Evolutionary conservation across 2,888 invertebrate genomes (phyloP).

Genomic region (Sesamia inferens): DNA sequence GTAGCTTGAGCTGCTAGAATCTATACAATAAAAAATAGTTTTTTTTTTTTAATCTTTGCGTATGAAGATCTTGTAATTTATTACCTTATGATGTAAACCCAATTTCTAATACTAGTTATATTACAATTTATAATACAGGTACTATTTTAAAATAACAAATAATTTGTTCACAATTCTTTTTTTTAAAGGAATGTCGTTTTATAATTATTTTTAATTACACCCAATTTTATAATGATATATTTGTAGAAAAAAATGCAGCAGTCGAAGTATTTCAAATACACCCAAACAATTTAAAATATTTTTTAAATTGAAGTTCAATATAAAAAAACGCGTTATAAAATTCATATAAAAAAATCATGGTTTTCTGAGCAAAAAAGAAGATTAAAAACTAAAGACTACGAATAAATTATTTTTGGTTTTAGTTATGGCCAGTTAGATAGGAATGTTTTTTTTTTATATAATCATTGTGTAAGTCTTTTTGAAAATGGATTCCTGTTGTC

Average conservation of each 20-base stretch:
- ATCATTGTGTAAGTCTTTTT: not conserved
- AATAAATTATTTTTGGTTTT: constrained; percentile 34
- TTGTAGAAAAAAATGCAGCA: not conserved
- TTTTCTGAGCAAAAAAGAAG: constrained; percentile 29
- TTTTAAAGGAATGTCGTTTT: not conserved
- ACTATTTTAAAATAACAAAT: constrained; percentile 16
- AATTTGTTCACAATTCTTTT: not conserved
- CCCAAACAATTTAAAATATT: constrained; percentile 3
- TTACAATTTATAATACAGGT: constrained; percentile 19
- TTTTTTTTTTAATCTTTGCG: too few relatives aligned
- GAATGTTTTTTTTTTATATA: constrained; percentile 11
- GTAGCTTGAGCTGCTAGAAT: too few relatives aligned
- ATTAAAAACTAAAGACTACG: constrained; percentile 1
- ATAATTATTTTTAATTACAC: not conserved
- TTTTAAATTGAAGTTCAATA: not conserved
- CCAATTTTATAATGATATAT: not conserved
- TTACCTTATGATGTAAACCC: not conserved
- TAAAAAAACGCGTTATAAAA: constrained; percentile 25
- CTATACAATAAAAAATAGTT: too few relatives aligned
- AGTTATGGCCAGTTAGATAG: constrained; percentile 24
- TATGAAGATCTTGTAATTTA: too few relatives aligned
- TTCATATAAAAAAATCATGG: constrained; percentile 24
- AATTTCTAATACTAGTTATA: constrained; percentile 9
- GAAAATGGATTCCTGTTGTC: not conserved
- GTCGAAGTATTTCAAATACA: constrained; percentile 16